Conservation (phyloP, 30 jellyfish, hydroid and myxozoan species). For the Hydra vulgaris region DNA sequence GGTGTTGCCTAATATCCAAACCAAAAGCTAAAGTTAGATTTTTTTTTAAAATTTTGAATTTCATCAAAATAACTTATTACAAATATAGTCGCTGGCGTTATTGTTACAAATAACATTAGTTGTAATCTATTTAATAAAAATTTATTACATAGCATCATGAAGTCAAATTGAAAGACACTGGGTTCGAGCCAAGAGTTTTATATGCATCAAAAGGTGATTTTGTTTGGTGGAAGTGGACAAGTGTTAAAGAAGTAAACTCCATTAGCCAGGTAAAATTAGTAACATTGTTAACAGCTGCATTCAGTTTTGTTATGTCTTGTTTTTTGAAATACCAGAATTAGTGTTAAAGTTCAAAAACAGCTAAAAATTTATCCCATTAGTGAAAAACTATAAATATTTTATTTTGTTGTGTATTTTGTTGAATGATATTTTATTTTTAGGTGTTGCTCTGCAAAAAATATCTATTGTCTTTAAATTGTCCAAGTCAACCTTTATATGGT, state of each 20-base stretch:
- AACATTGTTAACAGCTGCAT: no score
- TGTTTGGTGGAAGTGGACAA: conserved; percentile 36
- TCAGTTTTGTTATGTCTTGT: no score
- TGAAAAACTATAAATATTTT: no score
- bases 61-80: no score
- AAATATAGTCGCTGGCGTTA: no score
- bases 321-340: no score
- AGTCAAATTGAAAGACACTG: conserved; percentile 25
- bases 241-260: not conserved
- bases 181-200: conserved; percentile 21
- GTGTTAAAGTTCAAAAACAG: no score
- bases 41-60: no score
- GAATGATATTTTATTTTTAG: not conserved
- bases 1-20: conserved; percentile 35
- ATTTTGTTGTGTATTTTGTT: not conserved
- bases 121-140: no score
- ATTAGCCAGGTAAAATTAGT: conserved; percentile 18
- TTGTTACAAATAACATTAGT: no score
- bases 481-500: conserved; percentile 16
- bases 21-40: conserved; percentile 27
- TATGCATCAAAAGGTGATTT: conserved; percentile 15
- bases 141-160: conserved; percentile 42
- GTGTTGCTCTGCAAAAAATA: not conserved
- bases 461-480: conserved; percentile 14
- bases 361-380: no score